Evolutionary conservation across 2,888 invertebrate species (phyloP).

Genomic region (Mythimna loreyi): DNA sequence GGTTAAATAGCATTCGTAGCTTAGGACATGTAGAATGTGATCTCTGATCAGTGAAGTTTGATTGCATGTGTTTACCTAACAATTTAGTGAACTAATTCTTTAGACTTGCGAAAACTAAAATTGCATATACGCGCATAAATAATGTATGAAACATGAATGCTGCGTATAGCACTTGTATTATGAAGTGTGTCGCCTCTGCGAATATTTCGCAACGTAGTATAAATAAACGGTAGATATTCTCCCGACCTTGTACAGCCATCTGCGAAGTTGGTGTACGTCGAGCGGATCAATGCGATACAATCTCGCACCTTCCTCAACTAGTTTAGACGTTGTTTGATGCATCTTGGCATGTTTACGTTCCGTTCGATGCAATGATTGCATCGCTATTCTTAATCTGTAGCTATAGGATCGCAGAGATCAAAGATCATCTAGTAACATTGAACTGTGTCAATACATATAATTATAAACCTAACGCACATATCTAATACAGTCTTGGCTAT

Average conservation of each 20-base stretch:
- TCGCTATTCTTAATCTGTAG: conserved; percentile 37
- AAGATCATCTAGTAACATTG: conserved; percentile 45
- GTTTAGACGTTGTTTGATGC: conserved; percentile 49
- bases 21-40: conserved; percentile 43
- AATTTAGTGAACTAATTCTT: conserved; percentile 51
- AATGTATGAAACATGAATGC: conserved; percentile 34
- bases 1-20: conserved; percentile 51
- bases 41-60: conserved; percentile 51
- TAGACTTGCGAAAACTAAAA: conserved; percentile 19
- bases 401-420: conserved; percentile 44
- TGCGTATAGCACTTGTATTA: conserved; percentile 27
- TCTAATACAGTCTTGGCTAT: conserved; percentile 11
- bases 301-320: conserved; percentile 47
- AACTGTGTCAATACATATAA: conserved; percentile 38
- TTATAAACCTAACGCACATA: conserved; percentile 10
- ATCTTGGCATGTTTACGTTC: conserved; percentile 59
- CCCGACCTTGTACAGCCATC: conserved; percentile 54
- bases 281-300: conserved; percentile 33
- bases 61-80: conserved; percentile 50
- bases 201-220: conserved; percentile 49
- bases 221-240: conserved; percentile 38
- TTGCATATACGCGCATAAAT: conserved; percentile 32
- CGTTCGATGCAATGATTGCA: conserved; percentile 43
- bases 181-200: conserved; percentile 37
- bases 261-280: conserved; percentile 34